These are phyloP conservation scores for Emesis russula DNA, from an alignment of 2,888 invertebrate genomes.

Conservation along the genomic window DNA sequence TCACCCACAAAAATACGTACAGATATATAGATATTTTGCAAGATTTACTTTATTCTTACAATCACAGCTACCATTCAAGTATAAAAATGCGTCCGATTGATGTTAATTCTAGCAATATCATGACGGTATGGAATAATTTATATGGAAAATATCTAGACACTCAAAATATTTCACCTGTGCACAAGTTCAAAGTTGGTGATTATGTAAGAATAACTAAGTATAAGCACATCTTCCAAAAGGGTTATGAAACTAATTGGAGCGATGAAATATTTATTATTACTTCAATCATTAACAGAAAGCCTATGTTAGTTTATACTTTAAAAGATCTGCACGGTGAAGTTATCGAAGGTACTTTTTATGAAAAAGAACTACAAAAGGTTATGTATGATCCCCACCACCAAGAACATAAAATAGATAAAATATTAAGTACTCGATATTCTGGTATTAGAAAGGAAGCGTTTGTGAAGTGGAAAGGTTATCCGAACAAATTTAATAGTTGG, in stretches of 20 bases:
- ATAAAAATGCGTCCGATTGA: constrained; percentile 66
- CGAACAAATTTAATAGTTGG: constrained; percentile 87
- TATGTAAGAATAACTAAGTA: constrained; percentile 84
- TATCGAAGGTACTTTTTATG: constrained; percentile 13
- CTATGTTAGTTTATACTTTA: constrained; percentile 49
- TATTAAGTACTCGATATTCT: constrained; percentile 63
- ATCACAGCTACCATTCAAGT: constrained; percentile 80
- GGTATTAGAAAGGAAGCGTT: constrained; percentile 64
- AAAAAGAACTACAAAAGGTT: constrained; percentile 10
- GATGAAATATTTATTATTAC: constrained; percentile 86
- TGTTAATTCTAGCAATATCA: too few species aligned
- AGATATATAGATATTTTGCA: constrained; percentile 53
- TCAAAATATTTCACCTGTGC: background rate
- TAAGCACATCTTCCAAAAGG: constrained; percentile 81
- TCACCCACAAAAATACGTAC: constrained; percentile 63
- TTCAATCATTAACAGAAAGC: constrained; percentile 64
- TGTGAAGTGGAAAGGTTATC: constrained; percentile 88
- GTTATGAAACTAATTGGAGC: constrained; percentile 88
- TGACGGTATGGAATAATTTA: too few species aligned
- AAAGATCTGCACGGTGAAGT: constrained; percentile 1
- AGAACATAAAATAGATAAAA: constrained; percentile 38
- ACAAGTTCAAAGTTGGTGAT: constrained; percentile 62
- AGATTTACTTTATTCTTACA: constrained; percentile 61
- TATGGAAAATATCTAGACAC: too few species aligned
- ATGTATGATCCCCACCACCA: background rate